phyloP scores from a whole-genome alignment of 2,113 vertebrate genomes.

The Glaucidium brasilianum region DNA sequence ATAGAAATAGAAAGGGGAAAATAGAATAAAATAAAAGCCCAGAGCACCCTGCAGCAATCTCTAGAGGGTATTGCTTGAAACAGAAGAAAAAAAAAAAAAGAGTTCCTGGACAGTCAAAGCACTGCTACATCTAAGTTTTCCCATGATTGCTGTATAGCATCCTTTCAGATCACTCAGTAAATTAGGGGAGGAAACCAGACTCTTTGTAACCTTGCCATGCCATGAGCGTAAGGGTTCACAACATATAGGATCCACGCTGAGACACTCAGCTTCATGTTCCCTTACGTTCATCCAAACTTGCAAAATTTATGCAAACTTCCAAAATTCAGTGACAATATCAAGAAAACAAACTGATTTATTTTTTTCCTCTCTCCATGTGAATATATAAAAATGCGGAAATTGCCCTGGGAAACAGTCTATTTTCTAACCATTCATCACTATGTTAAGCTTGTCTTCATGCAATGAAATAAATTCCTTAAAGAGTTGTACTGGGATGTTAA shows the following conservation, averaged over 20 bases:
- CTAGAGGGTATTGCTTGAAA: neutral
- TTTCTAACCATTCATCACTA: neutral
- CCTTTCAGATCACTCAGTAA: neutral
- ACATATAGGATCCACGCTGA: neutral
- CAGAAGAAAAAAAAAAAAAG: neutral
- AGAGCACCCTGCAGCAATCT: neutral
- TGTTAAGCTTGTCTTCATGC: neutral
- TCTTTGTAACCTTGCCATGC: neutral
- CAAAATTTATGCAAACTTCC: neutral
- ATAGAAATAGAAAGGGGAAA: neutral
- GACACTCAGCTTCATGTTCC: neutral
- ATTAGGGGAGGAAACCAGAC: neutral
- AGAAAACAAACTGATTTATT: neutral
- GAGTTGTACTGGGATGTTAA: conserved; percentile 14
- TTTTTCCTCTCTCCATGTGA: neutral
- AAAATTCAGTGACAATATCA: neutral
- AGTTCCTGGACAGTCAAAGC: neutral
- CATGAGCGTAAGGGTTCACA: neutral
- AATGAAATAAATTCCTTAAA: neutral
- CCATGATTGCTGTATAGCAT: neutral
- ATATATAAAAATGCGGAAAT: neutral
- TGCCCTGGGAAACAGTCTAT: neutral
- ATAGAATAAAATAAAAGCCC: neutral
- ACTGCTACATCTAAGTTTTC: neutral
- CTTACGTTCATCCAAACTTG: neutral